Evolutionary conservation across 2,888 invertebrate species (phyloP), one percentile per base, ranked within the genome.

Genomic region (Shargacucullia verbasci): DNA sequence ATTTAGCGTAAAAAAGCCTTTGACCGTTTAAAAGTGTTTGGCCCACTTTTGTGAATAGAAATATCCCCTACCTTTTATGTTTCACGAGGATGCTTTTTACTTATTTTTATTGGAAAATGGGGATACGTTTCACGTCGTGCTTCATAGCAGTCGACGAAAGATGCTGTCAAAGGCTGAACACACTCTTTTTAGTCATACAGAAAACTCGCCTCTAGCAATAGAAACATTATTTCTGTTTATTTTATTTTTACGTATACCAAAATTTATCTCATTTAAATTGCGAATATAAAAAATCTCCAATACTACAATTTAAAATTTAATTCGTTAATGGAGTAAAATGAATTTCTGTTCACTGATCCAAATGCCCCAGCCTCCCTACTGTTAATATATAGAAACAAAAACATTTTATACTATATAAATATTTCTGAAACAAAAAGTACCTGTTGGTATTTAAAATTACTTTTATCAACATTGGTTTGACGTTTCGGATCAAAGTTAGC

Each of bases 391-490:
- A 64, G 47, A 53, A 60, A 53, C 60, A 63, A 47, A n/a, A 52
- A 20, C 38, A 59, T 67, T 66, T 43, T 39, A 40, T 20, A 15
- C 29, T 38, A 38, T 60, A 10, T 40, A 58, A 50, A 50, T 46
- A 12, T 29, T 12, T 35, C 7, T 34, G 10, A 9, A 33, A 41
- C 50, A 67, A 67, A 66, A 64, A 25, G 1, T 48, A 48, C 55
- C 25, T 41, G 33, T 40, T 45, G 29, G 40, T 57, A 63, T 66
- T 70, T 62, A 15, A 57, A 58, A 70, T 67, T 37, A 48, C 44
- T 62, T 65, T 49, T 69, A 70, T 70, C 31, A 41, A 59, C 58
- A 58, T 71, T 37, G 49, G 59, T 44, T 59, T 35, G 55, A 54
- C 62, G 46, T 54, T 43, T 61, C 40, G 38, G 52, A 68, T 72